phyloP scores from a whole-genome alignment of 2,797 vertebrate species.

The Alfaro cultratus region DNA sequence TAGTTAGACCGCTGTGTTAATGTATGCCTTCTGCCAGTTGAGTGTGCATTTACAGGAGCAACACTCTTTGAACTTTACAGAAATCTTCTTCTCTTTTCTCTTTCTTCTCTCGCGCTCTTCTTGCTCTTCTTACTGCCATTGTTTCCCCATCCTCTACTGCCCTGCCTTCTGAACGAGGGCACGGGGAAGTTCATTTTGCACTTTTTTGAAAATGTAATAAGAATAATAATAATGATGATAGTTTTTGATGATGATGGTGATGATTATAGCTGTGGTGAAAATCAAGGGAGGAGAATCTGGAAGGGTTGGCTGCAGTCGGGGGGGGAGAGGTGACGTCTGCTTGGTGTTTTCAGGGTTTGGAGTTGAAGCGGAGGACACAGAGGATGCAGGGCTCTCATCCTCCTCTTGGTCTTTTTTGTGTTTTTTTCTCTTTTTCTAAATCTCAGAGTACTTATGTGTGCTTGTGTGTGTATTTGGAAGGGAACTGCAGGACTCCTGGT shows the following conservation, averaged over 20 bases:
- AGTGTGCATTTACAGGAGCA: slow-evolving; percentile 57
- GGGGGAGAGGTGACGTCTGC: slow-evolving; percentile 65
- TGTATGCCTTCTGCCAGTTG: slow-evolving; percentile 41
- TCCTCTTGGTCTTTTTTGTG: slow-evolving; percentile 47
- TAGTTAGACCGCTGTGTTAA: slow-evolving; percentile 28
- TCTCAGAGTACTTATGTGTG: slow-evolving; percentile 9
- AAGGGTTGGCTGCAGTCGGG: slow-evolving; percentile 67
- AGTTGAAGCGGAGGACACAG: slow-evolving; percentile 50
- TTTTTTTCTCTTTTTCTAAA: slow-evolving; percentile 8
- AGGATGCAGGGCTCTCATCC: slow-evolving; percentile 74
- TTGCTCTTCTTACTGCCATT: slow-evolving; percentile 78
- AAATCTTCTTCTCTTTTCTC: slow-evolving; percentile 81
- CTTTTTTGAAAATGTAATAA: slow-evolving; percentile 83
- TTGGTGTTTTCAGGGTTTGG: slow-evolving; percentile 60
- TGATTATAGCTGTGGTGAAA: slow-evolving; percentile 70
- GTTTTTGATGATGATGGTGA: slow-evolving; percentile 50
- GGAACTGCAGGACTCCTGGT: slow-evolving; percentile 44
- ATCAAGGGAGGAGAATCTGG: slow-evolving; percentile 76
- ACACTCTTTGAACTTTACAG: slow-evolving; percentile 55
- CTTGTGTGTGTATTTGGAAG: slow-evolving; percentile 18
- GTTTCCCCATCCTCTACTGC: slow-evolving; percentile 71
- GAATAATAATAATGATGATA: slow-evolving; percentile 70
- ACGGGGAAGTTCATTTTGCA: slow-evolving; percentile 80
- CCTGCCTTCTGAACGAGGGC: slow-evolving; percentile 66
- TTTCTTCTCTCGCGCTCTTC: slow-evolving; percentile 71